Conservation (phyloP, 2,113 vertebrate species). For the Cheilinus undulatus region DNA sequence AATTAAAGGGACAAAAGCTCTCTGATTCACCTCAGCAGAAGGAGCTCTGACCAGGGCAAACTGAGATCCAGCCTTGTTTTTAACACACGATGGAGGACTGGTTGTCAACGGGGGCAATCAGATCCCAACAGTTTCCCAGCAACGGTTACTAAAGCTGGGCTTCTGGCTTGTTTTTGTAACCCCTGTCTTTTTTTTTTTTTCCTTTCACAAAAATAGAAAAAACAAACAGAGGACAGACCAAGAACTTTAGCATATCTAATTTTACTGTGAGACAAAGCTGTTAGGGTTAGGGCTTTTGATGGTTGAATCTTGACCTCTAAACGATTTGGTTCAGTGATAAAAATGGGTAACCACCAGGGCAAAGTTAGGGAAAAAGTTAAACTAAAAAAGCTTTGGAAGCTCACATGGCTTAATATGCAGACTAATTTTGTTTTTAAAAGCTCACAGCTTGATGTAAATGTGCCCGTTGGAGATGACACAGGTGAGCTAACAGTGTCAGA, state of each 20-base stretch:
- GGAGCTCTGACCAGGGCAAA: conserved; percentile 27
- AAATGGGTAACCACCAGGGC: no score
- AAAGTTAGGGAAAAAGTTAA: no score
- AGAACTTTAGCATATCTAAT: background rate
- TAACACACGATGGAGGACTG: conserved; percentile 12
- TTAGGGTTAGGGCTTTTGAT: no score
- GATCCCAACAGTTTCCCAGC: conserved; percentile 37
- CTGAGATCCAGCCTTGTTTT: conserved; percentile 6
- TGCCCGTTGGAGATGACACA: no score
- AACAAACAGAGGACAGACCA: background rate
- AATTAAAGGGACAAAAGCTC: conserved; percentile 20
- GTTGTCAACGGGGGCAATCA: conserved; percentile 16
- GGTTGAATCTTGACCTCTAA: no score
- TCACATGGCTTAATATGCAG: no score
- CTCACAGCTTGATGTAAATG: no score
- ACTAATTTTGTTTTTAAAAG: no score
- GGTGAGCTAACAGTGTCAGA: no score
- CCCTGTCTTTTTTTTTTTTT: background rate
- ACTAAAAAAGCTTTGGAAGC: no score
- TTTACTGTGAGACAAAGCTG: no score
- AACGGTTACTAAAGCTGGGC: conserved; percentile 22
- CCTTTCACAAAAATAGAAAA: conserved; percentile 5
- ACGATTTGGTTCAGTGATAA: no score
- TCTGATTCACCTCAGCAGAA: conserved; percentile 25
- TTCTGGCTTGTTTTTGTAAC: conserved; percentile 7